Evolutionary conservation across 2,888 invertebrate genomes (phyloP).

Genomic region (Biston stratarius): DNA sequence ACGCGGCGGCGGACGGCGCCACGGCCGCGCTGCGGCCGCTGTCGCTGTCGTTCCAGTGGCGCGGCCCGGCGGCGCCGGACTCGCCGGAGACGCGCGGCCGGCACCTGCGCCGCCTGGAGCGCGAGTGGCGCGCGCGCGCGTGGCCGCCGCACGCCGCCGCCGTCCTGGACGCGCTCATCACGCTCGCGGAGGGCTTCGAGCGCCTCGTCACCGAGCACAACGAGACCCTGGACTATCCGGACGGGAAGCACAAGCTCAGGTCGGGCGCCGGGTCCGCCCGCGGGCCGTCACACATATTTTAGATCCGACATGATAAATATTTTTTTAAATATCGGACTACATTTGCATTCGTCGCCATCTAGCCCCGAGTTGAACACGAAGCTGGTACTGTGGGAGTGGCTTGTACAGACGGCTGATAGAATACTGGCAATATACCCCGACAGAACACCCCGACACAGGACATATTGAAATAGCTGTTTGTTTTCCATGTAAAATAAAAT

Average conservation of each 20-base stretch:
- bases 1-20: conserved; percentile 41
- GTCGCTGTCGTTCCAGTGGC: conserved; percentile 51
- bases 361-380: too few relatives aligned
- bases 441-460: too few relatives aligned
- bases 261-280: conserved; percentile 29
- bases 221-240: conserved; percentile 33
- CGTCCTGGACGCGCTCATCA: conserved; percentile 46
- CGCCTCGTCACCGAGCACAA: conserved; percentile 18
- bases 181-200: conserved; percentile 34
- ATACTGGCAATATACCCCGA: too few relatives aligned
- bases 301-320: too few relatives aligned
- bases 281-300: too few relatives aligned
- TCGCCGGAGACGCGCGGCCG: conserved; percentile 46
- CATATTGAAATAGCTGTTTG: too few relatives aligned
- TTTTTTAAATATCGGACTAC: too few relatives aligned
- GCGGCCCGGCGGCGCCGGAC: conserved; percentile 50
- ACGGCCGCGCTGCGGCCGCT: conserved; percentile 33
- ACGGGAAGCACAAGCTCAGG: conserved; percentile 21
- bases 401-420: too few relatives aligned
- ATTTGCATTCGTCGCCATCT: too few relatives aligned
- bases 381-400: too few relatives aligned
- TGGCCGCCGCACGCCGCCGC: conserved; percentile 48
- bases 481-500: too few relatives aligned
- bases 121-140: conserved; percentile 13
- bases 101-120: conserved; percentile 47